phyloP scores from a whole-genome alignment of 2,797 vertebrate species.

The Geotrypetes seraphini region DNA sequence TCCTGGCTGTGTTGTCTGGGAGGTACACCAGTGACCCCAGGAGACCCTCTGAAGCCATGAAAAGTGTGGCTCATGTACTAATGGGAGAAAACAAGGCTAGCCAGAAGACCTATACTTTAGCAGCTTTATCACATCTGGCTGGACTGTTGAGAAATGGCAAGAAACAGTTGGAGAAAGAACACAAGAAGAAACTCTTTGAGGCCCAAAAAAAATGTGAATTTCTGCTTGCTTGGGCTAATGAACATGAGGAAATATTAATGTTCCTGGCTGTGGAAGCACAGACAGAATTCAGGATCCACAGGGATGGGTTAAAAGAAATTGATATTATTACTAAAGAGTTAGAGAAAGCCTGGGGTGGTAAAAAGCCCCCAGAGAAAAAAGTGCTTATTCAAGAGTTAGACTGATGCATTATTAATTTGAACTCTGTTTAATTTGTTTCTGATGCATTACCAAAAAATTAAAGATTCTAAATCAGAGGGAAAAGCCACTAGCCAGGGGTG shows the following conservation, averaged over 20 bases:
- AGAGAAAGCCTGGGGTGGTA: conserved; percentile 51
- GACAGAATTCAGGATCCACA: conserved; percentile 44
- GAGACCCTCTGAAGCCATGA: conserved; percentile 42
- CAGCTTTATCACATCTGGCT: conserved; percentile 61
- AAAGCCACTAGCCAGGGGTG: no score
- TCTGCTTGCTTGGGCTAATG: conserved; percentile 69
- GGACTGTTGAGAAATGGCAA: conserved; percentile 42
- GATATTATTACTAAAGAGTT: conserved; percentile 46
- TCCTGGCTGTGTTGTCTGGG: conserved; percentile 30
- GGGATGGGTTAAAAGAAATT: conserved; percentile 34
- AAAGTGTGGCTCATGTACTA: conserved; percentile 61
- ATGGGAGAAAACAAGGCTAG: conserved; percentile 40
- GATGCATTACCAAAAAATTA: no score
- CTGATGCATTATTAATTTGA: no score
- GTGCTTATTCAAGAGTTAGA: conserved; percentile 67
- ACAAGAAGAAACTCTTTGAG: conserved; percentile 28
- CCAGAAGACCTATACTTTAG: conserved; percentile 50
- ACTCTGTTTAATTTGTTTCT: no score
- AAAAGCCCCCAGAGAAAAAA: conserved; percentile 31
- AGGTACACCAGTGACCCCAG: conserved; percentile 49
- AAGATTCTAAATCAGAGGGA: no score
- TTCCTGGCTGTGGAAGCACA: conserved; percentile 51
- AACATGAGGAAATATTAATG: conserved; percentile 34
- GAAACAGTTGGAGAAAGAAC: conserved; percentile 30
- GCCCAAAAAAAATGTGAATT: conserved; percentile 76